Evolutionary conservation across 2,797 vertebrate genomes (phyloP), one percentile per base, ranked within the genome.

Genomic region (Syngnathus acus): DNA sequence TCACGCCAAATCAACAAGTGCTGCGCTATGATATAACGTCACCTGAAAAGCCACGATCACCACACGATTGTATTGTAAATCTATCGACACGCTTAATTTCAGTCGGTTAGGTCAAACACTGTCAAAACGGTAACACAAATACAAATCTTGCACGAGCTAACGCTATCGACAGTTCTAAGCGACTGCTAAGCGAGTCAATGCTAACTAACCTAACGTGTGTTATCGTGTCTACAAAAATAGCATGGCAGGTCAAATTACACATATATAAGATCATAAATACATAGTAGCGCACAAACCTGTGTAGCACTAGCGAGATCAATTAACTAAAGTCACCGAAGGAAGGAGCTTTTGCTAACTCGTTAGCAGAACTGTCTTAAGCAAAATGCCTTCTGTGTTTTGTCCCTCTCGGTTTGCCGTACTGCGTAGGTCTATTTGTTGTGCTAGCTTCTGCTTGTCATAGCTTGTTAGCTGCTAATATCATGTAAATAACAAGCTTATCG

Each of bases 381-480:
- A 37, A 57, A 7, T 32, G 1, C 6, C 38, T 1, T 38, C 32
- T 32, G 32, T 26, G 26, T 32, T 78, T 72, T 84, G 81, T 84
- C 84, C 79, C 70, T 75, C 38, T 10, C 26, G 74, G 0, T 0
- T 9, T 43, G 1, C 85, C 76, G 76, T 86, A 85, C 45, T 4
- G 83, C 76, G 76, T 86, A 84, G 69, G 5, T 50, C 57, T 75
- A 78, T 83, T 87, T 88, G 82, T 89, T 88, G 81, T 83, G 70
- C 67, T 65, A 57, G 32, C 55, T 76, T 83, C 68, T 72, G 67
- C 73, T 80, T 55, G 32, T 32, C 11, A 14, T 17, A 14, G 9
- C 14, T 7, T 57, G 26, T 37, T 57, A 26, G 11, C 21, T 23
- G 10, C 2, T 14, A 57, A 17, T 57, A 57, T 37, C 54, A 17